Evolutionary conservation across 2,797 vertebrate species (phyloP), one percentile per base, ranked within the genome.

Genomic region (Botia kubotai): DNA sequence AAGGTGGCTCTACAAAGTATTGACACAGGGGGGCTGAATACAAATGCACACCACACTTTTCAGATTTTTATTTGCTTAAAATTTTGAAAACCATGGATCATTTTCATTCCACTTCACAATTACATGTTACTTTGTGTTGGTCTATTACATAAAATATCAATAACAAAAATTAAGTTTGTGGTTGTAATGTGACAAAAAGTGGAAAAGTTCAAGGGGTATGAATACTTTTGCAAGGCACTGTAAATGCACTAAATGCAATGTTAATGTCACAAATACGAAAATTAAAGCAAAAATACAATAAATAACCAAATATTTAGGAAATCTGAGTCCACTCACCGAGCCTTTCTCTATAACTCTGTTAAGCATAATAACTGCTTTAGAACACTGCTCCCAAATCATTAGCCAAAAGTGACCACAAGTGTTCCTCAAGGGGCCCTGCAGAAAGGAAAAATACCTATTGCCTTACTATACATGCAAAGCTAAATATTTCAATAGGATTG

Each of bases 391-490:
- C 98, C 98, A 99, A 80, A 98, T 93, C 98, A 99, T 99, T 86
- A 98, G 92, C 98, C 98, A 99, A 89, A 99, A 99, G 90, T 99
- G 98, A 88, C 97, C 97, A 88, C 96, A 97, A 0, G 98, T 99
- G 80, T 97, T 98, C 88, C 95, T 97, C 89, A 99, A 94, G 43
- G 98, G 98, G 82, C 98, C 98, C 98, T 99, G 90, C 8, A 50
- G 79, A 79, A 29, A 55, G 21, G 78, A 68, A 87, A n/a, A 78
- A 29, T 16, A 71, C 10, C 65, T 19, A 65, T 68, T 43, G 77
- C 39, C 72, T 50, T 14, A 21, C 52, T 60, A 39, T 43, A 81
- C 16, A 65, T 16, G 16, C 11, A 33, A 55, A 1, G 8, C 55
- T 23, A 21, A 69, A 36, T 26, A 48, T 48, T 62, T 23, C 53